phyloP scores from a whole-genome alignment of 2,113 vertebrate species.

The Chauna torquata region DNA sequence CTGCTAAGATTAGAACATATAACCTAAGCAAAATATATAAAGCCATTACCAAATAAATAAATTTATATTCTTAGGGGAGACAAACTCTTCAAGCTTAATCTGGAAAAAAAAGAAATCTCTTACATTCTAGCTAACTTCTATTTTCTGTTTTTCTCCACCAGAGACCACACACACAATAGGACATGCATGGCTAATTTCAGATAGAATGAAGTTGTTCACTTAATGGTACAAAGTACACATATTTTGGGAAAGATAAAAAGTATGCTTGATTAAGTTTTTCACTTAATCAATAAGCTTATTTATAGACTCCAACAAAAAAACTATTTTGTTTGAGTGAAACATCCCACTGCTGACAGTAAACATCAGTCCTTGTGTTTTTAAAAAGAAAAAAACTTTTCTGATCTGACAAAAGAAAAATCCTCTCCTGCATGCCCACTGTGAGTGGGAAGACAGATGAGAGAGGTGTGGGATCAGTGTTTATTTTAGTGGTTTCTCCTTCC shows the following conservation, averaged over 20 bases:
- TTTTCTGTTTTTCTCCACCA: not conserved
- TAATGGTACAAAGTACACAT: not conserved
- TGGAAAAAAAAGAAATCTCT: not conserved
- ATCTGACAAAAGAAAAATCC: not conserved
- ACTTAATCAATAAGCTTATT: constrained; percentile 2
- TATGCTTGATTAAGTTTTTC: not conserved
- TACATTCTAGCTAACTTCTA: not conserved
- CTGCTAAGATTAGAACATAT: not conserved
- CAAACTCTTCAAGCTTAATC: not conserved
- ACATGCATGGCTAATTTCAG: not conserved
- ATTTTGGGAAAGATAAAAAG: not conserved
- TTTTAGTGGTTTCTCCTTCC: not conserved
- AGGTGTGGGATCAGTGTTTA: not conserved
- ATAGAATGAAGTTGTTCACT: not conserved
- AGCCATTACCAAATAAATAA: not conserved
- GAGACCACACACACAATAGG: not conserved
- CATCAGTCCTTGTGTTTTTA: constrained; percentile 25
- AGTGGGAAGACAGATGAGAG: not conserved
- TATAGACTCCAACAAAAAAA: constrained; percentile 10
- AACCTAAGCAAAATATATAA: not conserved
- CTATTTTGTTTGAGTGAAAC: constrained; percentile 46
- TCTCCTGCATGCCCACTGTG: not conserved
- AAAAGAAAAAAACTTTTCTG: not conserved
- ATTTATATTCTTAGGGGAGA: not conserved
- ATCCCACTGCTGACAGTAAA: constrained; percentile 46